Conservation (phyloP, 2,113 vertebrate species). For the Rhinoptilus africanus region DNA sequence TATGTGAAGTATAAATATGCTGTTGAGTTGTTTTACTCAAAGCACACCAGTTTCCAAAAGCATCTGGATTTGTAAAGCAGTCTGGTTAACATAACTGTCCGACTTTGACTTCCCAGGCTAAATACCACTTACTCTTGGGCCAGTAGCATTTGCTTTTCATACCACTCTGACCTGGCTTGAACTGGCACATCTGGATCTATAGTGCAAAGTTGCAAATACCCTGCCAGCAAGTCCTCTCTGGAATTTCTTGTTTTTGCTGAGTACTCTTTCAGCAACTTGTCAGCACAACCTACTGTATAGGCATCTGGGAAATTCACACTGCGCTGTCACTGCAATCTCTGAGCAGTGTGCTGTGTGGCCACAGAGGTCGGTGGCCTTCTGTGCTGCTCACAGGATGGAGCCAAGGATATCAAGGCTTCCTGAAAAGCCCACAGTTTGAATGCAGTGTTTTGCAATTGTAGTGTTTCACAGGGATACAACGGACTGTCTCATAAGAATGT, state of each 20-base stretch:
- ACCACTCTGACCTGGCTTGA: conserved; percentile 16
- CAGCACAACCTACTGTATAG: background rate
- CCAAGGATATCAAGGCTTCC: background rate
- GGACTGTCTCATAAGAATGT: accelerated
- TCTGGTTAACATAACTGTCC: background rate
- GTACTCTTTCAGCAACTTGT: background rate
- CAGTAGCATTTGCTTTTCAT: background rate
- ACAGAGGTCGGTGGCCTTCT: background rate
- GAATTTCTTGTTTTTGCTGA: background rate
- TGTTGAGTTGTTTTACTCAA: background rate
- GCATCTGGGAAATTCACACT: background rate
- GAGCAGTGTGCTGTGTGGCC: background rate
- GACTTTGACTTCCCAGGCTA: background rate
- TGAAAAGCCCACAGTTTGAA: background rate
- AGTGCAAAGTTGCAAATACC: background rate
- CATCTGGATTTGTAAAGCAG: accelerated
- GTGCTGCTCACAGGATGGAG: background rate
- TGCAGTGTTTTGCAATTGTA: background rate
- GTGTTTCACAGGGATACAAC: background rate
- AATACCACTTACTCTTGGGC: background rate
- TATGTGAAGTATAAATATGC: background rate
- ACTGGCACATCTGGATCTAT: background rate
- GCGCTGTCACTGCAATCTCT: background rate
- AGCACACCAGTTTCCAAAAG: background rate
- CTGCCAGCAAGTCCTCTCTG: background rate